phyloP scores from a whole-genome alignment of 2,797 vertebrate species.

The Iguana delicatissima region DNA sequence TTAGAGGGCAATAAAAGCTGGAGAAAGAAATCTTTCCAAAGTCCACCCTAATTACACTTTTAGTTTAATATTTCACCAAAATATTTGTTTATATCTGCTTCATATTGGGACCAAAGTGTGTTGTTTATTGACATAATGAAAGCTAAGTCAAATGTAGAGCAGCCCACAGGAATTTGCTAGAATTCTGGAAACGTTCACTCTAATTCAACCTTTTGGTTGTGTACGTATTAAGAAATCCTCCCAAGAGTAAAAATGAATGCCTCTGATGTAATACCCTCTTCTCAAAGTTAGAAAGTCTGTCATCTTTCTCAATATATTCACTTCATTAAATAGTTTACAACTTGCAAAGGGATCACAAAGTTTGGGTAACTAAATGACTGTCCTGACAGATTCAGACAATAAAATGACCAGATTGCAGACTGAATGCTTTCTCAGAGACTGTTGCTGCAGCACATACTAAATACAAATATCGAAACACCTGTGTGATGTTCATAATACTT shows the following conservation, averaged over 20 bases:
- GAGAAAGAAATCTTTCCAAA: constrained; percentile 63
- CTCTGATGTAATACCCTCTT: constrained; percentile 80
- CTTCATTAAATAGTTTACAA: constrained; percentile 85
- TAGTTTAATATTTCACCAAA: constrained; percentile 57
- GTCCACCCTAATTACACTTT: constrained; percentile 54
- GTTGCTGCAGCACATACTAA: constrained; percentile 84
- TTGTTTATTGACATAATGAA: constrained; percentile 79
- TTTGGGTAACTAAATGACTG: constrained; percentile 81
- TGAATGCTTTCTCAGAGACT: constrained; percentile 85
- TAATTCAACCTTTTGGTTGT: constrained; percentile 81
- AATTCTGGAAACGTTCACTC: constrained; percentile 79
- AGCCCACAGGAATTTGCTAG: constrained; percentile 68
- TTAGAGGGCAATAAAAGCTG: constrained; percentile 54
- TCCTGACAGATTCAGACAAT: constrained; percentile 86
- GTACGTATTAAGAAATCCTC: constrained; percentile 75
- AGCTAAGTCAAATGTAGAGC: constrained; percentile 73
- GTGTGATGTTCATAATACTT: constrained; percentile 81
- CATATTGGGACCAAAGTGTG: constrained; percentile 65
- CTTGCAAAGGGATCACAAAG: constrained; percentile 84
- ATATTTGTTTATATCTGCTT: constrained; percentile 72
- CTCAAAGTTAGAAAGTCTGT: constrained; percentile 81
- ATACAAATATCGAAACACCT: constrained; percentile 88
- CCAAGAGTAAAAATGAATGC: constrained; percentile 77
- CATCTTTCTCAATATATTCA: constrained; percentile 85
- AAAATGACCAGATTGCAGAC: constrained; percentile 84